Evolutionary conservation across 2,888 invertebrate species (phyloP), one percentile per base, ranked within the genome.

Genomic region (Noctua janthina): DNA sequence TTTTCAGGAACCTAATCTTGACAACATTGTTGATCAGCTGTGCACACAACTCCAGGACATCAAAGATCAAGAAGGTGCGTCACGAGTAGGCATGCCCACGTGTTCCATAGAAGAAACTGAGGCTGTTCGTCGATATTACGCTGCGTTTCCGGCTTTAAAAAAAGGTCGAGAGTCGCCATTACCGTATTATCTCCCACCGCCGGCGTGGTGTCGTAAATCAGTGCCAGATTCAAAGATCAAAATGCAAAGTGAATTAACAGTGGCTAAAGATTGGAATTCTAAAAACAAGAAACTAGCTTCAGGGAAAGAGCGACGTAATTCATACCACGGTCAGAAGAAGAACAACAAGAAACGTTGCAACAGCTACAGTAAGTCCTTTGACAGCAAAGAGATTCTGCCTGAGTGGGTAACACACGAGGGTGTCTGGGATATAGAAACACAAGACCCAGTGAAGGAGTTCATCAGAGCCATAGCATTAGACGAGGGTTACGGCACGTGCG

Each of bases 1-100:
- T 84, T 96, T 97, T 90, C 97, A 99, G 98, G 98, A 98, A 96
- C 97, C 98, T 96, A 98, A 98, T 94, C 98, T 98, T 92, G 98
- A 98, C 97, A 97, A 97, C 92, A 97, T 99, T 94, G 98, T 99
- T 90, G 98, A 98, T 95, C 98, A 99, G 97, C 97, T 99, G 93
- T 98, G 98, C 95, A 97, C 97, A 90, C 98, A 98, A 96, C 97
- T 98, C 91, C 98, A 98, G 95, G 98, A 98, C 95, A 97, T 98
- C 91, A 98, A 95, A 90, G 95, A 96, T 91, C 93, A 94, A 92
- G 94, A 95, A 90, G 91, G 94, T 92, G 93, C 91, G 91, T 95
- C 93, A 90, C 95, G 90, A 95, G 96, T 93, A 96, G 97, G 95
- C 94, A 97, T 97, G 96, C 96, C 96, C 92, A 95, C 95, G 91